Percentiles rank a stretch among this genome's conserved stretches.
phyloP scores from a whole-genome alignment of 2,113 vertebrate genomes.

The Phaethon lepturus region DNA sequence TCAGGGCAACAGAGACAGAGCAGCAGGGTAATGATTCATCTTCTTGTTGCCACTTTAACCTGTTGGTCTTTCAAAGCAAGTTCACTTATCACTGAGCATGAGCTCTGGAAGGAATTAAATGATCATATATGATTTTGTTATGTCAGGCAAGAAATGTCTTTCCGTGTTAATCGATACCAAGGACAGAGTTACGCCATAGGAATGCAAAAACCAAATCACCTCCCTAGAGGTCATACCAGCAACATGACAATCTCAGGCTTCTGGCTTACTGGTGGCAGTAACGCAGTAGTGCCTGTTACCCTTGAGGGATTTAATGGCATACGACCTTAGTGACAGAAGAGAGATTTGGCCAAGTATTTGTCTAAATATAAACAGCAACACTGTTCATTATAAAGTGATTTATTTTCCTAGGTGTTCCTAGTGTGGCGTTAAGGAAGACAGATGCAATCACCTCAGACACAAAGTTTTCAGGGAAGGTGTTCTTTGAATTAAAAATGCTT shows the following conservation, averaged over 20 bases:
- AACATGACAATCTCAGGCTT: neutral
- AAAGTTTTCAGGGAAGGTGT: neutral
- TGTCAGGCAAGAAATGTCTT: neutral
- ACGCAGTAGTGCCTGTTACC: neutral
- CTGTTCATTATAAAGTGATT: neutral
- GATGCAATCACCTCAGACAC: neutral
- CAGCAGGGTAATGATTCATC: neutral
- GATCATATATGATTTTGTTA: neutral
- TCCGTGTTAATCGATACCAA: neutral
- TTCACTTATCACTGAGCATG: neutral
- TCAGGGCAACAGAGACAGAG: neutral
- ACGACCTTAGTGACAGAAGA: neutral
- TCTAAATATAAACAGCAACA: neutral
- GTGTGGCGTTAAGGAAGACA: neutral
- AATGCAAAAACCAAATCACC: neutral
- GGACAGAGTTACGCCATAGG: neutral
- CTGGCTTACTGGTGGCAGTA: neutral
- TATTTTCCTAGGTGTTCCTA: neutral
- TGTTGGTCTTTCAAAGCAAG: neutral
- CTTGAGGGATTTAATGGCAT: neutral
- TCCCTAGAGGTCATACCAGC: neutral
- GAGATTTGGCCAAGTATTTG: neutral
- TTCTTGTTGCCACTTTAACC: neutral
- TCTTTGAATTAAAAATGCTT: neutral
- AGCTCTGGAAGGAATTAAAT: neutral